Evolutionary conservation across 2,797 vertebrate genomes (phyloP).

Genomic region (Onychomys arenicola): DNA sequence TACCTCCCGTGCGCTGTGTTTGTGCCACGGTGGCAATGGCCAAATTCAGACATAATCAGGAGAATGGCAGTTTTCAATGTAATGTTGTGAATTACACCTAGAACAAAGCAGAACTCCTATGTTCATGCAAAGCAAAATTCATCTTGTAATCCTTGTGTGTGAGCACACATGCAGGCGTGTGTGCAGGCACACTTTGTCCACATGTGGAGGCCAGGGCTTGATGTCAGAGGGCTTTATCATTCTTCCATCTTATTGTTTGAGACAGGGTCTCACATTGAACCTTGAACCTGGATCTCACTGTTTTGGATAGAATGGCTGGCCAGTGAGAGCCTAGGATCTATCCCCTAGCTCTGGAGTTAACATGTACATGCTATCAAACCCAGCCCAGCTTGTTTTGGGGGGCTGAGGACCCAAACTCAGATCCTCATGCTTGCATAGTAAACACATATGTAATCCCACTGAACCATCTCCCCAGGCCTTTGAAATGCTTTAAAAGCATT

Average conservation of each 20-base stretch:
- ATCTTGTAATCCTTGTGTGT: background rate
- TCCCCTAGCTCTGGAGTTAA: background rate
- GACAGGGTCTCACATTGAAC: background rate
- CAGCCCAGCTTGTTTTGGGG: background rate
- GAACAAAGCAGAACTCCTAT: constrained; percentile 4
- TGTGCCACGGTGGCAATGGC: background rate
- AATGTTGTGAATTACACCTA: background rate
- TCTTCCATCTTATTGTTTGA: background rate
- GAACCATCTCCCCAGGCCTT: background rate
- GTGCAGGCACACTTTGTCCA: background rate
- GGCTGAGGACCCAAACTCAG: background rate
- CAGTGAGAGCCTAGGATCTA: background rate
- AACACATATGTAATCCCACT: background rate
- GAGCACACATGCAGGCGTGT: background rate
- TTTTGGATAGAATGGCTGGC: background rate
- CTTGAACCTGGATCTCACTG: background rate
- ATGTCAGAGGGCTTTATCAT: background rate
- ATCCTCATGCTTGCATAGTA: background rate
- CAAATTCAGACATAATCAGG: background rate
- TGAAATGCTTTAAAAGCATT: background rate
- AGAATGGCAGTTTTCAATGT: background rate
- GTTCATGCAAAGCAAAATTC: constrained; percentile 10
- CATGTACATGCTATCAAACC: background rate
- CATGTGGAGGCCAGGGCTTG: no score
- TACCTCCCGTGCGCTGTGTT: background rate